Evolutionary conservation across 2,113 vertebrate genomes (phyloP), one percentile per base, ranked within the genome.

Genomic region (Raja brachyura): DNA sequence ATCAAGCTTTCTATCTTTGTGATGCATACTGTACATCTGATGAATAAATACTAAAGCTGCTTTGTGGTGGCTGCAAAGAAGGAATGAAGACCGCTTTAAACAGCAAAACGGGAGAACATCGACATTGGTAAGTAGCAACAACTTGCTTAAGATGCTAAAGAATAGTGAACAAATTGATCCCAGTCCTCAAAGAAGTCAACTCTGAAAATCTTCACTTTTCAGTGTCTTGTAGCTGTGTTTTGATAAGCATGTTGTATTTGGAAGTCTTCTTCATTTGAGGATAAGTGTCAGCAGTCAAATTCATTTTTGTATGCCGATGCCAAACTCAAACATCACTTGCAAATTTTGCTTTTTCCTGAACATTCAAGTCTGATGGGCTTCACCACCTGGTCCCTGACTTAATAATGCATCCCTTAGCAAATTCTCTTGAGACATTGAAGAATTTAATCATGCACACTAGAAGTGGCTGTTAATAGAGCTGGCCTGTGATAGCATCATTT

Each of bases 341-440:
- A 74, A 63, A 14, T 74, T 54, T 68, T 54, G 18, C 90, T 54
- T 73, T 54, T 66, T 92, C 68, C 48, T 9, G 90, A 28, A 25
- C 88, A 48, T 54, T 18, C 33, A 74, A 92, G 90, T 8, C 68
- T 54, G 90, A 54, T 92, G 90, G 66, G 68, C 90, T 73, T 73
- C 39, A 73, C 25, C 90, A 92, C 33, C 54, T 28, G 20, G 0
- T 73, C 90, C n/a, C 68, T 73, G 18, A 90, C 61, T 86, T 66
- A 31, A 39, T 54, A 92, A 92, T 92, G 33, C 39, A 54, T 39
- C 33, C n/a, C 68, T 68, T 13, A 33, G 13, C 88, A 11, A 48
- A 25, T 22, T 54, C 90, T 25, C 66, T 3, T 92, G 83, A 92
- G 68, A 54, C 39, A 54, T 5, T 0, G 25, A 20, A 54, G 68